Percentiles rank a stretch among this genome's conserved stretches.
Conservation (phyloP, 53 echinoderm and acorn worm species). For the Zoroaster sp. region DNA sequence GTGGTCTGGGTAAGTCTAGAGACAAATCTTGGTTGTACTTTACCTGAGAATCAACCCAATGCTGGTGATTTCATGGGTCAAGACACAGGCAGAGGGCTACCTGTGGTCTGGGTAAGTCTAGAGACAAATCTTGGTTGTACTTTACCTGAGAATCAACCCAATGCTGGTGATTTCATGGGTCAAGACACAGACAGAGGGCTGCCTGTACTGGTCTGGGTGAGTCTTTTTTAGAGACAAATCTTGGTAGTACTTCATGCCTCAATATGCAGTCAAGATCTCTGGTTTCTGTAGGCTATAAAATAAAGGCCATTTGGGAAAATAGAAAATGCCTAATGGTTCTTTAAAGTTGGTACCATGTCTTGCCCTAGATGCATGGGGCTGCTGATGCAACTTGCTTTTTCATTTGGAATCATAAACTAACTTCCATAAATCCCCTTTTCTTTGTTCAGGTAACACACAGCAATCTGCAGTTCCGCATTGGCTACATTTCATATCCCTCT, state of each 20-base stretch:
- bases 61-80: neutral
- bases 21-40: neutral
- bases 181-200: neutral
- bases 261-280: no score
- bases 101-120: conserved; percentile 1
- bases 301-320: no score
- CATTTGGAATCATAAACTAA: no score
- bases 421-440: neutral
- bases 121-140: neutral
- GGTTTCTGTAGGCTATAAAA: no score
- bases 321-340: no score
- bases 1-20: conserved; percentile 26
- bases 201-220: conserved; percentile 22
- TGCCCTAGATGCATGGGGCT: no score
- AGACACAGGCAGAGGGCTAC: neutral
- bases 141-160: neutral
- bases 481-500: conserved; percentile 56
- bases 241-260: no score
- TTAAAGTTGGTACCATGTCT: no score
- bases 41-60: neutral
- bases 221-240: neutral
- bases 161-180: neutral
- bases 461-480: conserved; percentile 59
- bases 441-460: conserved; percentile 75
- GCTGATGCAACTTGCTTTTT: no score